Evolutionary conservation across 2,888 invertebrate genomes (phyloP), one percentile per base, ranked within the genome.

Genomic region (Euzophera pinguis): DNA sequence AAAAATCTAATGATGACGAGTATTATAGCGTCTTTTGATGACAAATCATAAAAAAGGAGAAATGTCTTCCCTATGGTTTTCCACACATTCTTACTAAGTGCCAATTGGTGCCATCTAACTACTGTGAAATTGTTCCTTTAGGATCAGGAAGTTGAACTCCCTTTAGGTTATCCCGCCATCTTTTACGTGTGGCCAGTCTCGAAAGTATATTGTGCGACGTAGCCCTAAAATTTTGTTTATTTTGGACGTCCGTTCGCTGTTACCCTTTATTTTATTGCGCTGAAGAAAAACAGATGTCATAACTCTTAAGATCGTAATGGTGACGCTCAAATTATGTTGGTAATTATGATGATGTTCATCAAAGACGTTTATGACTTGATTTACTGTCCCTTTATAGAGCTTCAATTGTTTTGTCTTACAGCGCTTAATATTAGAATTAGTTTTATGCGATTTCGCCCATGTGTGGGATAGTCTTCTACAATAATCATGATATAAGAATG

Each of bases 281-380:
- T 45, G 14, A 16, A 32, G 32, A 32, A 45, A 45, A 45, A 32
- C 45, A 45, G 14, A 32, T 32, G 45, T 34, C 16, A 45, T 32
- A 45, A 27, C 42, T 45, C 32, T 29, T 22, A 13, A 32, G 32
- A 8, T 45, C 45, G 45, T 32, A 27, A 43, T 27, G 13, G 29
- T 22, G 43, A 43, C 27, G 12, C 1, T 42, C 1, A 22, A 9
- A 32, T 17, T 9, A 41, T 10, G 41, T 41, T 41, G n/a, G 16
- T 32, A 10, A 14, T 32, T 29, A 16, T 45, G 9, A 45, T 32
- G 7, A 45, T 32, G 32, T 14, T 3, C 29, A 9, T 38, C 16
- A 9, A 16, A 32, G 16, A 14, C 32, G 12, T 45, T 45, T 9
- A 32, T 14, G 1, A 9, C 14, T 3, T 45, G 42, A 42, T 42